These are phyloP conservation scores for Meandrina meandrites DNA, from an alignment of 92 coral and sea anemone species.

Conservation along the genomic window DNA sequence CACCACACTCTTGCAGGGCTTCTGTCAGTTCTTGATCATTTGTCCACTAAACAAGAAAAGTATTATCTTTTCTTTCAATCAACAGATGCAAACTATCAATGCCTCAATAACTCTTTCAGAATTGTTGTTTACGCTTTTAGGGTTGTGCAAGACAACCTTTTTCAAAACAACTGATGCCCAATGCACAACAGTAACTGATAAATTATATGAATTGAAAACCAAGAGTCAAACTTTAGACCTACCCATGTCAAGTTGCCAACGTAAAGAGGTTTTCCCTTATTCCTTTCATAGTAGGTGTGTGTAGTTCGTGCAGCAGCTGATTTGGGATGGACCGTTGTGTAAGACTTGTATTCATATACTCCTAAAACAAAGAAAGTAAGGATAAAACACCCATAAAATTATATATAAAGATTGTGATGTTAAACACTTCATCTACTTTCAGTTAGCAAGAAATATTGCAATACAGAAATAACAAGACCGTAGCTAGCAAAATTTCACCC, in stretches of 20 bases:
- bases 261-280: slow-evolving; percentile 89
- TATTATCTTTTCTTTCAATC: too few species aligned
- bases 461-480: too few species aligned
- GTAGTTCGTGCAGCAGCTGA: slow-evolving; percentile 86
- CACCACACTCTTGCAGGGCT: slow-evolving; percentile 97
- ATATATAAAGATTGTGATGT: too few species aligned
- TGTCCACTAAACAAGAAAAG: slow-evolving; percentile 80
- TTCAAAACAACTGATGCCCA: too few species aligned
- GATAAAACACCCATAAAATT: neutral
- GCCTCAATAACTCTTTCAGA: too few species aligned
- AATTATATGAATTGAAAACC: neutral
- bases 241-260: slow-evolving; percentile 99
- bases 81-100: too few species aligned
- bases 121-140: too few species aligned
- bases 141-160: too few species aligned
- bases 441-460: too few species aligned
- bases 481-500: too few species aligned
- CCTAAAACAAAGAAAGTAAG: slow-evolving; percentile 31
- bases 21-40: slow-evolving; percentile 92
- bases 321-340: slow-evolving; percentile 97
- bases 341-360: slow-evolving; percentile 93
- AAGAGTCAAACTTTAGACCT: slow-evolving; percentile 18
- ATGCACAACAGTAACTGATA: too few species aligned
- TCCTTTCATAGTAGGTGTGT: slow-evolving; percentile 74
- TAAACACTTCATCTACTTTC: too few species aligned